Conservation (phyloP, 2,797 vertebrate species). For the Diplodus puntazzo region DNA sequence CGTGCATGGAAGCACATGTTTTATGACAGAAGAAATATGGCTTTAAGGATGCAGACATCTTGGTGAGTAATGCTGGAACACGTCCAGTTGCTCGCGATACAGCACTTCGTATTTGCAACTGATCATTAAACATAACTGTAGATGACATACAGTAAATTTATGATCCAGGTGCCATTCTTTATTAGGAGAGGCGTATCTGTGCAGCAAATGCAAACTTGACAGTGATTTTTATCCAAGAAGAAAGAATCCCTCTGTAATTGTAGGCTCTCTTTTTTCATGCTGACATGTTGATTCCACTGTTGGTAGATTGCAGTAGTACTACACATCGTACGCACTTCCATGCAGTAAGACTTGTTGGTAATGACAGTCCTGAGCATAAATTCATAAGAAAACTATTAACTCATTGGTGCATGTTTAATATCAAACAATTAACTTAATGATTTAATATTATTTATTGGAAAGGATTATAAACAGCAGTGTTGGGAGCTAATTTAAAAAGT, state of each 20-base stretch:
- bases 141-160: too few relatives aligned
- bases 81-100: too few relatives aligned
- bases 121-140: too few relatives aligned
- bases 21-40: too few relatives aligned
- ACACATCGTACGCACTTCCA: not conserved
- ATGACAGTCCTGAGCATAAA: constrained; percentile 20
- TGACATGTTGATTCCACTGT: not conserved
- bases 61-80: too few relatives aligned
- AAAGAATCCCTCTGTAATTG: constrained; percentile 1
- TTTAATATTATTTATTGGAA: constrained; percentile 29
- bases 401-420: constrained; percentile 45
- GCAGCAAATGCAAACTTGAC: not conserved
- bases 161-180: not conserved
- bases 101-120: too few relatives aligned
- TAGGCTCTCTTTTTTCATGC: constrained; percentile 6
- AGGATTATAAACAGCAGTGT: constrained; percentile 30
- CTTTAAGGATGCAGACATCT: too few relatives aligned
- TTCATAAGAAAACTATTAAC: constrained; percentile 40
- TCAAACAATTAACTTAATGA: constrained; percentile 46
- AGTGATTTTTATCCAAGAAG: not conserved
- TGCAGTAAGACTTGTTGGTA: constrained; percentile 3
- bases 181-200: not conserved
- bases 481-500: constrained; percentile 8
- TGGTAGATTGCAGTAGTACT: not conserved
- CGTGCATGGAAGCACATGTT: too few relatives aligned